Base-by-base conservation (phyloP, 2,797 vertebrate species). In the Pantherophis alleghaniensis region DNA sequence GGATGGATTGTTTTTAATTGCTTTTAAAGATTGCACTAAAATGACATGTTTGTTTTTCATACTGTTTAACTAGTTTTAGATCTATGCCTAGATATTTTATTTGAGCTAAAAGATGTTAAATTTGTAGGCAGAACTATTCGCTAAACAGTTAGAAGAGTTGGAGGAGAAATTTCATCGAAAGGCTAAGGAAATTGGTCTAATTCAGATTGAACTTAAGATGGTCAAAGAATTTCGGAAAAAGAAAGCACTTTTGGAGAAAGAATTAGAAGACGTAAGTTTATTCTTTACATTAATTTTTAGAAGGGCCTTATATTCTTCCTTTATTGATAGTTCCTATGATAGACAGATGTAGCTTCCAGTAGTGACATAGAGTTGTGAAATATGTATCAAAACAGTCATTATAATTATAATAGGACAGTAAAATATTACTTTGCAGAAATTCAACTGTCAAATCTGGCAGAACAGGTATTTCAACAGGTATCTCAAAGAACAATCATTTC, bases 201-300 rank as follows among this genome's bases (percentile, higher is more conserved):
- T 98, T 94, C 97, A 98, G 86, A 96, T 97, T 55, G 98, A 98
- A 92, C 95, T 98, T 93, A 98, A 96, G 95, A 97, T 95, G 94
- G 97, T 98, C 90, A 97, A 97, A 91, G 98, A 98, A 91, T 98
- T 98, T 94, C 95, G 95, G 89, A 97, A 93, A 94, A 98, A 94
- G 95, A 98, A 98, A 96, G 95, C 96, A 37, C 96, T 98, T 92
- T 97, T 98, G 98, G 98, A 99, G 93, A 98, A 98, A 96, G 98
- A 99, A 94, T 97, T 99, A 66, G 96, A 96, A 24, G 97, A 98
- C 86, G 98, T 97, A 96, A 97, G 96, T 98, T 96, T 93, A 66
- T 87, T 79, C 16, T 69, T 92, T 61, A 42, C 24, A 12, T 91
- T 59, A 86, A 91, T 13, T 53, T 61, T 86, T 60, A 53, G 42